Conservation (phyloP, 2,888 invertebrate genomes). For the Nowickia ferox region DNA sequence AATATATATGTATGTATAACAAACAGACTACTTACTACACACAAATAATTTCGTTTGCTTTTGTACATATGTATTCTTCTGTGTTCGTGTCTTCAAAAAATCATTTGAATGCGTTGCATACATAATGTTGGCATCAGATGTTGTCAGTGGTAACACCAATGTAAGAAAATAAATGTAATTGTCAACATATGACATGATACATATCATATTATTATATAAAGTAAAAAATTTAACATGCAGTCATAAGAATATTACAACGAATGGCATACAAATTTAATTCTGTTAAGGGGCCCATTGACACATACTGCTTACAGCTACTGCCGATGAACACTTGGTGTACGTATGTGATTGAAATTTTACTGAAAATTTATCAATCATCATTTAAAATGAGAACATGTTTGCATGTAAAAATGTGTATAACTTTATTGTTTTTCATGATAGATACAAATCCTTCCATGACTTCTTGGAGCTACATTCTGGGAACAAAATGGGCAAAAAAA, state of each 20-base stretch:
- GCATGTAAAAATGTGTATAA: no score
- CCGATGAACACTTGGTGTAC: not conserved
- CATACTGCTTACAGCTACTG: not conserved
- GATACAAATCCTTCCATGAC: no score
- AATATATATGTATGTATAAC: no score
- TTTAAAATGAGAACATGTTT: no score
- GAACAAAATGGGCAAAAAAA: no score
- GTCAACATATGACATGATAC: constrained; percentile 62
- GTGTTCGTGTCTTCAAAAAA: not conserved
- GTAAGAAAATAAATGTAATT: constrained; percentile 50
- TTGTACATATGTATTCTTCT: not conserved
- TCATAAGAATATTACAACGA: constrained; percentile 3
- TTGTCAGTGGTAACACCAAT: constrained; percentile 50
- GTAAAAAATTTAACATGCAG: not conserved
- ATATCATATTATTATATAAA: constrained; percentile 37
- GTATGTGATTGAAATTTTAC: not conserved
- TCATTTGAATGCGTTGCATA: constrained; percentile 20
- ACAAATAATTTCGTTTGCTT: no score
- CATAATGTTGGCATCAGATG: constrained; percentile 41
- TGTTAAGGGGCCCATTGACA: not conserved
- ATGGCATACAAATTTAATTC: not conserved
- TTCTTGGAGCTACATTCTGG: no score
- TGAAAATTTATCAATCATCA: constrained; percentile 10
- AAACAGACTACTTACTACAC: not conserved
- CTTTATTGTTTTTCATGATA: no score